Evolutionary conservation across 2,888 invertebrate genomes (phyloP), one percentile per base, ranked within the genome.

Genomic region (Drosophila fungiperda): DNA sequence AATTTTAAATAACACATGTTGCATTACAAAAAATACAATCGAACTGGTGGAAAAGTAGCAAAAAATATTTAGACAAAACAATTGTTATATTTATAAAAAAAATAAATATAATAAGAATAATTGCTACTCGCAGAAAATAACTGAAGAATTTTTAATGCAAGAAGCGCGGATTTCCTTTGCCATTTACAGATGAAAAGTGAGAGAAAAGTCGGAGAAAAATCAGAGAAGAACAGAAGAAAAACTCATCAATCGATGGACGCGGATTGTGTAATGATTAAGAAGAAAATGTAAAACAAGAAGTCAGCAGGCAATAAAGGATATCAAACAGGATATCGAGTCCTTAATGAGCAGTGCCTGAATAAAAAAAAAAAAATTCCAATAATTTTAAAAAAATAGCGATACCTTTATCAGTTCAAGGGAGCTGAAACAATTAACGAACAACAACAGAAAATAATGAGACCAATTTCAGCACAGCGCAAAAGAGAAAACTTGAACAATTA

Each of bases 401-500:
- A 81, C 83, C 84, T 73, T 74, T 84, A 86, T 87, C 85, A 77
- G 66, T 67, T 63, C n/a, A 36, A 69, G 76, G 72, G 67, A n/a
- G 62, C 79, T 71, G 71, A 74, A 87, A 82, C 87, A 87, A 87
- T 87, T 87, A 87, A 84, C 83, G 83, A 83, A 79, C 73, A 80
- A 76, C 80, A 74, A 62, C 71, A 66, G 64, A 72, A 79, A 72
- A 79, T 81, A 85, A 85, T 85, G 75, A 81, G 83, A 81, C 75
- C 83, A 87, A 85, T 85, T 86, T 80, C 68, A 60, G 58, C 72
- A 4, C 32, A 15, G 45, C 17, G 12, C 26, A 20, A n/a, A n/a
- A 17, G 48, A 32, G n/a, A 11, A 33, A 83, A 80, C 78, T 86
- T 82, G 83, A 87, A 87, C 85, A 87, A 86, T 86, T 87, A 87